Percentiles rank a stretch among this genome's conserved stretches.
These are phyloP conservation scores for Drosophila gunungcola DNA, from an alignment of 1,140 invertebrate genomes.

Conservation along the genomic window DNA sequence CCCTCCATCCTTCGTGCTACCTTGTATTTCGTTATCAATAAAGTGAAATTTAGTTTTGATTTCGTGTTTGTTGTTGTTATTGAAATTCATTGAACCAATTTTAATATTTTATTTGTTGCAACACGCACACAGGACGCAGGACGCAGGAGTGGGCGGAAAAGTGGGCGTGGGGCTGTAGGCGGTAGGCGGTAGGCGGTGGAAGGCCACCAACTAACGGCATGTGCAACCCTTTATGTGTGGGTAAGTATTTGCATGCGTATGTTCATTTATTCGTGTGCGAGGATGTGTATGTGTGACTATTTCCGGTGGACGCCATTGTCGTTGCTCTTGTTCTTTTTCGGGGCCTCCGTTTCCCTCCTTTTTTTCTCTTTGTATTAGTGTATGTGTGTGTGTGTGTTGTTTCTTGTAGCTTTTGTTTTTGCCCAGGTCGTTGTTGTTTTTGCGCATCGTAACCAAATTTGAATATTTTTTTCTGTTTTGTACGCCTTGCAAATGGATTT, in stretches of 20 bases:
- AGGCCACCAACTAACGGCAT: slow-evolving; percentile 68
- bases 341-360: slow-evolving; percentile 32
- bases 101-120: slow-evolving; percentile 84
- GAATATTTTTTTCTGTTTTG: slow-evolving; percentile 57
- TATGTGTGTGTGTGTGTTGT: slow-evolving; percentile 55
- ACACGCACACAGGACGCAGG: slow-evolving; percentile 69
- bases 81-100: slow-evolving; percentile 84
- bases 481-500: slow-evolving; percentile 75
- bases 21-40: slow-evolving; percentile 82
- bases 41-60: slow-evolving; percentile 83
- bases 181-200: slow-evolving; percentile 10
- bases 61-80: slow-evolving; percentile 83
- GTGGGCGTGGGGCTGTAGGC: slow-evolving; percentile 9
- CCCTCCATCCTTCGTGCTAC: slow-evolving; percentile 42
- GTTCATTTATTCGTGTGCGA: slow-evolving; percentile 39
- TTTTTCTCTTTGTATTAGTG: slow-evolving; percentile 33
- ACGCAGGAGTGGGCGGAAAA: neutral
- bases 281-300: slow-evolving; percentile 63
- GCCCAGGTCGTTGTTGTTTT: slow-evolving; percentile 68
- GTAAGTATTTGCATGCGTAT: slow-evolving; percentile 32
- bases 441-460: slow-evolving; percentile 81
- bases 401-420: slow-evolving; percentile 77
- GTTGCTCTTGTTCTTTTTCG: slow-evolving; percentile 51
- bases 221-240: slow-evolving; percentile 71
- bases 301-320: slow-evolving; percentile 79